Percentiles rank a stretch among this genome's conserved stretches.
Conservation (phyloP, 2,797 vertebrate species). For the Alosa sapidissima region DNA sequence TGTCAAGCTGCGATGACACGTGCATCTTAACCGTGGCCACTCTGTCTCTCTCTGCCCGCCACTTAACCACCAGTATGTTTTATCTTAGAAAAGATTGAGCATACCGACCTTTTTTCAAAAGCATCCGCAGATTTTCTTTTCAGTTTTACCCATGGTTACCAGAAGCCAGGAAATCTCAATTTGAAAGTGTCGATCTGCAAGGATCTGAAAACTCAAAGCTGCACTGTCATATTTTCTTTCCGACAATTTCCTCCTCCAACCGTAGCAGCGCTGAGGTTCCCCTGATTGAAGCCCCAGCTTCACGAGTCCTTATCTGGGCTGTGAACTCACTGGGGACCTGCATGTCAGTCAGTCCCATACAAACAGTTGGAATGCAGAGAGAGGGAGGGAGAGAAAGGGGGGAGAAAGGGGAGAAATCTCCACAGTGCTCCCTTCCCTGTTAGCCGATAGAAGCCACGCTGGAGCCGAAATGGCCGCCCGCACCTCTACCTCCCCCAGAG, state of each 20-base stretch:
- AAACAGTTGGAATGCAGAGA: slow-evolving; percentile 26
- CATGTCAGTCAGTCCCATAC: slow-evolving; percentile 32
- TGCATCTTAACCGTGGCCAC: background rate
- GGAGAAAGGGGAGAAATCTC: background rate
- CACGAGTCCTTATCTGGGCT: slow-evolving; percentile 40
- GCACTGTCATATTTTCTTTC: background rate
- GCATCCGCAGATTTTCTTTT: background rate
- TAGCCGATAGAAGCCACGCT: slow-evolving; percentile 33
- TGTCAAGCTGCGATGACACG: background rate
- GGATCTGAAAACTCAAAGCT: background rate
- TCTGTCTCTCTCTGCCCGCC: too few species aligned
- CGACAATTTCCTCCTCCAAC: background rate
- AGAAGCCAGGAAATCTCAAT: background rate
- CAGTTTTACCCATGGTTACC: background rate
- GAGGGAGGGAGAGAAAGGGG: background rate
- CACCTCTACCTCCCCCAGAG: slow-evolving; percentile 22
- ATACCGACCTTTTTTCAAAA: background rate
- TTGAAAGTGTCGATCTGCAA: background rate
- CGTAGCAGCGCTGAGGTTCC: background rate
- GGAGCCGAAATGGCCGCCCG: slow-evolving; percentile 30
- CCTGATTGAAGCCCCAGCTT: slow-evolving; percentile 36
- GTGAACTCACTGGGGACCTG: slow-evolving; percentile 32
- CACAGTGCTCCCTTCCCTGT: background rate
- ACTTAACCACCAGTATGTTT: background rate
- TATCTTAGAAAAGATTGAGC: background rate